Percentiles rank a stretch among this genome's conserved stretches.
Evolutionary conservation across 2,797 vertebrate species (phyloP).

Genomic region (Sebastes matsubarae): DNA sequence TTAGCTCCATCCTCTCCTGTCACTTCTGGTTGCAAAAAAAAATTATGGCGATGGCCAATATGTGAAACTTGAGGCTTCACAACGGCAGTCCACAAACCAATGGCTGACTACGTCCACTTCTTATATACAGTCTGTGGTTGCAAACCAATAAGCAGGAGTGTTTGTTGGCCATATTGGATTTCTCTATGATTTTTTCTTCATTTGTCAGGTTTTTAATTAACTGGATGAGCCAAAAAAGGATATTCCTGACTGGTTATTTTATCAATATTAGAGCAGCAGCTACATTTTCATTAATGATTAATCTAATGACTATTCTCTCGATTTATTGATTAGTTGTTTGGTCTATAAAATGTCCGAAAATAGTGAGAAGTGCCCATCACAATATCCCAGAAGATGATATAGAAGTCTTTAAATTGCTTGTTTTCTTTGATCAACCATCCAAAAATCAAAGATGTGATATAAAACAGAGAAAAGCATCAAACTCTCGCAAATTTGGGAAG

Average conservation of each 20-base stretch:
- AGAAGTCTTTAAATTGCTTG: too few species aligned
- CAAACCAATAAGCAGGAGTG: not conserved
- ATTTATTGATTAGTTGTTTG: not conserved
- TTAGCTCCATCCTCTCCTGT: too few species aligned
- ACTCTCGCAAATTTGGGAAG: not conserved
- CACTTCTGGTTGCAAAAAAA: too few species aligned
- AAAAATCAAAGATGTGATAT: not conserved
- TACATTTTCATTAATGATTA: not conserved
- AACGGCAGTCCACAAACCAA: too few species aligned
- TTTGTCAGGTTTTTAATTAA: not conserved
- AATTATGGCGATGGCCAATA: fast-evolving
- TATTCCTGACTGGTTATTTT: not conserved
- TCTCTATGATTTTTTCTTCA: not conserved
- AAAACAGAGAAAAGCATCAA: not conserved
- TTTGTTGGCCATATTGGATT: not conserved
- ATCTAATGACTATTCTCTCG: not conserved
- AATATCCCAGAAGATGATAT: not conserved
- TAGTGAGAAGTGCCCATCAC: not conserved
- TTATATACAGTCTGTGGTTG: too few species aligned
- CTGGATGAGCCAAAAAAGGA: not conserved
- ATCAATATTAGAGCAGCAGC: not conserved
- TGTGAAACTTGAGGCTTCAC: too few species aligned
- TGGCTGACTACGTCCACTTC: too few species aligned
- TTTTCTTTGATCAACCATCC: too few species aligned
- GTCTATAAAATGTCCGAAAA: not conserved